Base-by-base conservation (phyloP, 2,888 invertebrate species). In the Hirtodrosophila histrioides region DNA sequence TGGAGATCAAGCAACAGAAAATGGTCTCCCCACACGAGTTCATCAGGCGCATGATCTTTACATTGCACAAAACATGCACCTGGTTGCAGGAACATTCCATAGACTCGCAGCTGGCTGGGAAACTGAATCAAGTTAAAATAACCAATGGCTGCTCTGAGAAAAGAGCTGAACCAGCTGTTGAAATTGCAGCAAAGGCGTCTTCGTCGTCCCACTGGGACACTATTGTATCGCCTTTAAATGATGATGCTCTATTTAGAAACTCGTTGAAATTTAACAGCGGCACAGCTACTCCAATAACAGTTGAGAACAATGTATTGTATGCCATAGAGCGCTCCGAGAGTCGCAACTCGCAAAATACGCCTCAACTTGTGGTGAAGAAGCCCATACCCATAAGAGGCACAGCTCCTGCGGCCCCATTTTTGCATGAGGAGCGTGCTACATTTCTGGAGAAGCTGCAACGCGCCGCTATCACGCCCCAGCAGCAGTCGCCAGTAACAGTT, bases 11-110 rank as follows among this genome's bases (percentile, higher is more conserved):
- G 12, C 83, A 88, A 0, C 87, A 81, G 4, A 91, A 91, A 46
- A 89, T 90, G 40, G 78, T 92, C 5, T 92, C 92, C 3, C 91
- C 92, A 0, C 91, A 91, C 45, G 91, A 92, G 74, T 92, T 91
- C 56, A 90, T 92, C 31, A 74, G 92, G 0, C 86, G 92, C 4
- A 91, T 90, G 90, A 91, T 92, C 23, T 92, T 91, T 63, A 86
- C 88, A 4, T 46, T 92, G 45, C 91, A 90, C 33, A 91, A 91
- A 61, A 90, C 86, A 1, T 90, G 91, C 68, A 87, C 87, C 46
- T 91, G 91, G 91, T 56, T 91, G 43, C 89, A 89, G 45, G 79
- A 87, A 37, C 90, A 90, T 63, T 89, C 89, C 66, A 86, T 89
- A 10, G 91, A 91, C 50, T 82, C 87, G 7, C 70, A 88, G 4